phyloP scores from a whole-genome alignment of 1,140 invertebrate species.

The Drosophila nigromelanica region DNA sequence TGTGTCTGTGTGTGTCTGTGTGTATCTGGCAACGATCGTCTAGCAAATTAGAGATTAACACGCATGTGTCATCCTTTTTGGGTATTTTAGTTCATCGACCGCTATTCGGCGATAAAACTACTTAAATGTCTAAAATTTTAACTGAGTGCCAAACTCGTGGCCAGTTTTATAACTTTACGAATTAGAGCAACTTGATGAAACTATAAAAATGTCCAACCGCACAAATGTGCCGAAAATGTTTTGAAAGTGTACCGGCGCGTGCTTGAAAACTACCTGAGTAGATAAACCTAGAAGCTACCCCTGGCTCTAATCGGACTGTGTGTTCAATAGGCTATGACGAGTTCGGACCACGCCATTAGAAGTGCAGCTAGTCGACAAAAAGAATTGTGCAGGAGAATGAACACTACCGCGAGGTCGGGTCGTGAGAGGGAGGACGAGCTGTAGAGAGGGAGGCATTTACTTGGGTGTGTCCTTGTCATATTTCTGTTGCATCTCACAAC shows the following conservation, averaged over 20 bases:
- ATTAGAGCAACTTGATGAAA: slow-evolving; percentile 76
- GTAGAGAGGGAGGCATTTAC: slow-evolving; percentile 6
- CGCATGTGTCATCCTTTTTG: slow-evolving; percentile 73
- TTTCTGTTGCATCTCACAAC: slow-evolving; percentile 51
- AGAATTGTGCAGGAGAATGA: slow-evolving; percentile 45
- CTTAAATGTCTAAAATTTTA: slow-evolving; percentile 50
- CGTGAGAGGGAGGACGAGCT: slow-evolving; percentile 6
- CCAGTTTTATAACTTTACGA: slow-evolving; percentile 77
- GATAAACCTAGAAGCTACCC: slow-evolving; percentile 20
- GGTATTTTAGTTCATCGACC: slow-evolving; percentile 62
- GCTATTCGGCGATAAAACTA: slow-evolving; percentile 61
- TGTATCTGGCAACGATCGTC: slow-evolving; percentile 54
- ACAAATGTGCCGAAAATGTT: slow-evolving; percentile 55
- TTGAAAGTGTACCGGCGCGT: slow-evolving; percentile 41
- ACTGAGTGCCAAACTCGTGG: slow-evolving; percentile 58
- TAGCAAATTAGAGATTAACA: slow-evolving; percentile 82
- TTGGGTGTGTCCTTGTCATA: slow-evolving; percentile 42
- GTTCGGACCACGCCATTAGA: slow-evolving; percentile 49
- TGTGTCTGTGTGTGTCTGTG: slow-evolving; percentile 21
- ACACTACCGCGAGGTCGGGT: not conserved
- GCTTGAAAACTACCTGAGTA: slow-evolving; percentile 39
- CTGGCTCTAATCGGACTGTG: slow-evolving; percentile 24
- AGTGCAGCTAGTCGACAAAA: slow-evolving; percentile 23
- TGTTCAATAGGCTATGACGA: slow-evolving; percentile 75
- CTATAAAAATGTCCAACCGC: slow-evolving; percentile 78